Percentiles rank a stretch among this genome's conserved stretches.
Evolutionary conservation across 2,888 invertebrate genomes (phyloP).

Genomic region (Epistrophe grossulariae): DNA sequence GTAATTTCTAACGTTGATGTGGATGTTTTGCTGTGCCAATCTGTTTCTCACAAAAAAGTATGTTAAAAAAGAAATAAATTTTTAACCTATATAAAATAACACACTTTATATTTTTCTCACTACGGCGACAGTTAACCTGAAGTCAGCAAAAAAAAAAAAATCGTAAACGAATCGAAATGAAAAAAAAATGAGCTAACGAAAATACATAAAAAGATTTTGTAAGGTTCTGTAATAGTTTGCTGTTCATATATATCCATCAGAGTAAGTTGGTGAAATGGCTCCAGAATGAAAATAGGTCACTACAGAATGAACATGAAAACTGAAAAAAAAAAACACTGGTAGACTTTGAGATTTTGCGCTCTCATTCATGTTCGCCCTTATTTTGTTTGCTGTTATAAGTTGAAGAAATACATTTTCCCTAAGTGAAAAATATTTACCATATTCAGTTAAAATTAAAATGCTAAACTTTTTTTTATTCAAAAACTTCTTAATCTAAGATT

Average conservation of each 20-base stretch:
- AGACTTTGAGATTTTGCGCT: slow-evolving; percentile 18
- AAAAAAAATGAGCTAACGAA: slow-evolving; percentile 17
- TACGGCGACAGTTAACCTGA: neutral
- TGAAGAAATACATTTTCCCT: neutral
- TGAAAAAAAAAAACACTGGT: neutral
- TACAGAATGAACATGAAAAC: slow-evolving; percentile 18
- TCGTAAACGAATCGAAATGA: slow-evolving; percentile 1
- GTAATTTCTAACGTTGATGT: too few species aligned
- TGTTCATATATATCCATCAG: neutral
- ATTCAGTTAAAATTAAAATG: neutral
- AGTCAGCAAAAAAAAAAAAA: slow-evolving; percentile 14
- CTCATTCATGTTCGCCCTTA: slow-evolving; percentile 2
- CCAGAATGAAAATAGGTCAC: slow-evolving; percentile 24
- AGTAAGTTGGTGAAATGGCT: slow-evolving; percentile 8
- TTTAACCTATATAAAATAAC: neutral
- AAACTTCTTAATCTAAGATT: too few species aligned
- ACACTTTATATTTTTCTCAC: neutral
- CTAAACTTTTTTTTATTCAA: too few species aligned
- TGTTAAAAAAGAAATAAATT: too few species aligned
- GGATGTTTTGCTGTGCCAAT: too few species aligned
- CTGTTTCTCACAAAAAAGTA: too few species aligned
- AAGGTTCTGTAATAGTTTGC: neutral
- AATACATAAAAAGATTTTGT: slow-evolving; percentile 19
- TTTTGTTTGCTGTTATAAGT: neutral
- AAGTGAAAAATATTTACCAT: neutral